Base-by-base conservation (phyloP, 2,888 invertebrate species). In the Pachliopta kotzebuea region DNA sequence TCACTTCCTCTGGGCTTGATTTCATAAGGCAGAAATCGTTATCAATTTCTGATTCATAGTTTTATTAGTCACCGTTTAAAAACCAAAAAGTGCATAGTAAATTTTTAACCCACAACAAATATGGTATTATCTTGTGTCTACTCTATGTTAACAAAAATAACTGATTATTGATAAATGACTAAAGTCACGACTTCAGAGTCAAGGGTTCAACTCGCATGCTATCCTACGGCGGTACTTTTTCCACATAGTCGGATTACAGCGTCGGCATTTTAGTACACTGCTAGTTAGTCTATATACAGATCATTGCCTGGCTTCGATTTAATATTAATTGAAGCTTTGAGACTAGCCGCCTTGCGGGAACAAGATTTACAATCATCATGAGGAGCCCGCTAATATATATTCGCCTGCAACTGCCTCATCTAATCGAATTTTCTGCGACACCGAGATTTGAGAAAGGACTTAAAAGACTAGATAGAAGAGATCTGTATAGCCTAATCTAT, bases 311-410 rank as follows among this genome's bases (percentile, higher is more conserved):
- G 77, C 84, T 84, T 82, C 84, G 84, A 86, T 88, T 86, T 85
- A 85, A 84, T 84, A 84, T 84, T 86, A 87, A 88, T 88, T 86
- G 83, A 75, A 67, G 81, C 75, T 88, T 88, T 88, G 85, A 86
- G 76, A 59, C 65, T 67, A 65, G 68, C 86, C 83, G 84, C 78
- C 71, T 63, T 60, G 69, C 67, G 62, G 65, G 63, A 66, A 72
- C 70, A 74, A 85, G 85, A 86, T 89, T 88, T 88, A 87, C 85
- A 84, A 75, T 86, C 78, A 77, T 75, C 70, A 75, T 82, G 50
- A 26, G 83, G 85, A 84, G 82, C 85, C n/a, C 75, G 80, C 74
- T 26, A 26, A 26, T 6, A 4, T 26, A 26, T 26, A 71, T 78
- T 76, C 76, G 68, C 69, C 52, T 69, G 68, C 75, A 73, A 80